Conservation (phyloP, 92 coral and sea anemone genomes). For the Siderastrea siderea region DNA sequence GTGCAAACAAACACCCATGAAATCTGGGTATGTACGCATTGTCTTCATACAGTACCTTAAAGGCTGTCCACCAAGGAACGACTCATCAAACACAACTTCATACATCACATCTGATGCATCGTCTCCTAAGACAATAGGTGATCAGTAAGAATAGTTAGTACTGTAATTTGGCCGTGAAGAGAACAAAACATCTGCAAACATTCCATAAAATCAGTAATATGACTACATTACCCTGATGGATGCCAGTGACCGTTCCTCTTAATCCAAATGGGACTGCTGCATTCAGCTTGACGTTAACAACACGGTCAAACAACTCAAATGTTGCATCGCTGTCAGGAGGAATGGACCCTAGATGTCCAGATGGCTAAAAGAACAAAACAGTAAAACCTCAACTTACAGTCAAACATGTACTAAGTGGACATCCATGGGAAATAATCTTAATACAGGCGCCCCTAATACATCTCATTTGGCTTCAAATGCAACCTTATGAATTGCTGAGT, state of each 20-base stretch:
- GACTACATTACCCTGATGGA: conserved; percentile 80
- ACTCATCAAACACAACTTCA: conserved; percentile 91
- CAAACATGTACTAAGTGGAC: background rate
- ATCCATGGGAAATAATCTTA: background rate
- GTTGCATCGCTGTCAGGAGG: conserved; percentile 90
- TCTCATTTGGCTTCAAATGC: no score
- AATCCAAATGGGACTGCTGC: conserved; percentile 90
- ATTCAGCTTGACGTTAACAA: conserved; percentile 92
- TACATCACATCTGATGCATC: conserved; percentile 62
- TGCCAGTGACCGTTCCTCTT: conserved; percentile 92
- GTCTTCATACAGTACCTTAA: conserved; percentile 65
- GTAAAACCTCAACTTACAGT: background rate
- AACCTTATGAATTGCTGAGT: no score
- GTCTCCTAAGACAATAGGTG: conserved; percentile 46
- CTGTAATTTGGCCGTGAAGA: background rate
- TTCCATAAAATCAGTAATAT: background rate
- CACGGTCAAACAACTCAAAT: conserved; percentile 94
- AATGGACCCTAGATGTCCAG: conserved; percentile 85
- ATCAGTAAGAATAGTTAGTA: background rate
- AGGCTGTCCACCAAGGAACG: conserved; percentile 86
- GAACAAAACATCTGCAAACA: background rate
- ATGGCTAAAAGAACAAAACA: conserved; percentile 66
- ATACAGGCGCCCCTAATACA: no score
- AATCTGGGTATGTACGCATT: background rate
- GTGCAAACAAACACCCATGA: background rate